Evolutionary conservation across 2,888 invertebrate genomes (phyloP), one percentile per base, ranked within the genome.

Genomic region (Sphecodes monilicornis): DNA sequence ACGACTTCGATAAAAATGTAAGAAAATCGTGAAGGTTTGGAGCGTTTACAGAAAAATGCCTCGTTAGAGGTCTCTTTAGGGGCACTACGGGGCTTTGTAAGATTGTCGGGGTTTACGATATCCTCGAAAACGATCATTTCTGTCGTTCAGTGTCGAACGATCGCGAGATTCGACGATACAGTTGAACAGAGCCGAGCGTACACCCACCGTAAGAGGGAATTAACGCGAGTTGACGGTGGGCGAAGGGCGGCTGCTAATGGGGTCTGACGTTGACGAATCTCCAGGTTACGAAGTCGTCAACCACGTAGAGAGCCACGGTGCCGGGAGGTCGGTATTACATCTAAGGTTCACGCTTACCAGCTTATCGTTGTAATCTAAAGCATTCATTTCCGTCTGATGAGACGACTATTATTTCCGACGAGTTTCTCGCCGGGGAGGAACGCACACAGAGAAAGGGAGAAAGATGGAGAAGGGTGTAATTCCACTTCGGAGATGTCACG

Each of bases 251-350:
- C 83, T 81, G 90, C 91, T 93, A 93, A 93, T 93, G 89, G 92
- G 93, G 91, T 93, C 91, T 90, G 93, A 93, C 92, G 84, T 92
- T 93, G 93, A 93, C 92, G 93, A 90, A 93, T 93, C 90, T 92
- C 78, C 88, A 88, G 90, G 91, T 91, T 91, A 90, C 90, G 82
- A 89, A 91, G 91, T 91, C 92, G 91, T 91, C 89, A 90, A 90
- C 90, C 86, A 54, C 60, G 82, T 81, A 72, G 78, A 86, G 88
- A 83, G 81, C 85, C 81, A 80, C 54, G 60, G 69, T 75, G 76
- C 54, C 43, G 81, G 70, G 80, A 85, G 84, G 78, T 88, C 77
- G 84, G 75, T 75, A 78, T 81, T 81, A 76, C 78, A 64, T 64
- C 79, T 54, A 68, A 74, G 78, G 76, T 82, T 88, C 84, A 77